Evolutionary conservation across 2,888 invertebrate species (phyloP), one percentile per base, ranked within the genome.

Genomic region (Argynnis bischoffii): DNA sequence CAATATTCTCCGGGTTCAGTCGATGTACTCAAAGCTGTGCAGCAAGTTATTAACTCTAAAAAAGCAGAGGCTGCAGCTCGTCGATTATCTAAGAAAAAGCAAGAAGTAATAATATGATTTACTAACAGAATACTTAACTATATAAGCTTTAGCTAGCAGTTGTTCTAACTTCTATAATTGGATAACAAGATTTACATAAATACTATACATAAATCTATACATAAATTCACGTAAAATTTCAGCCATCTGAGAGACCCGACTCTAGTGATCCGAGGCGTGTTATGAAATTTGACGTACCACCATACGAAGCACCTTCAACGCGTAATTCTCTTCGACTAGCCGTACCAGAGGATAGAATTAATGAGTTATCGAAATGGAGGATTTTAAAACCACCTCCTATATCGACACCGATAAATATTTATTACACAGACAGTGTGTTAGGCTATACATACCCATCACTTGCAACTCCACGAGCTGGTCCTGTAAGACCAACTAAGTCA

Each of bases 1-100:
- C 75, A 76, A 31, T 75, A 74, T 60, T 67, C 78, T 0, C 41
- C 50, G 1, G 79, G 78, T 0, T 82, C 84, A 1, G 69, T 87
- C 18, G 80, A 88, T 73, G 79, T 84, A 64, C 66, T 87, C 55
- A 88, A 87, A 74, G 86, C 82, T 4, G 72, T 88, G 66, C 86
- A 87, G 69, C 72, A 76, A 63, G 69, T 81, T 15, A 78, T 86
- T 61, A 85, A 84, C 66, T 77, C 78, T 68, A 82, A 81, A 70
- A 84, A 80, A 66, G 69, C 75, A 13, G 69, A 75, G 16, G 80
- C 74, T 51, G 75, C 66, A 8, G 64, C 67, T 21, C 61, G 69
- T 46, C 69, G 69, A 1, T 67, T 57, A 14, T 63, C 46, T 21
- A 61, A 56, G 18, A 64, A 63, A 47, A 66, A 55, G 11, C 63